Evolutionary conservation across 2,797 vertebrate species (phyloP).

Genomic region (Helicolenus hilgendorfi): DNA sequence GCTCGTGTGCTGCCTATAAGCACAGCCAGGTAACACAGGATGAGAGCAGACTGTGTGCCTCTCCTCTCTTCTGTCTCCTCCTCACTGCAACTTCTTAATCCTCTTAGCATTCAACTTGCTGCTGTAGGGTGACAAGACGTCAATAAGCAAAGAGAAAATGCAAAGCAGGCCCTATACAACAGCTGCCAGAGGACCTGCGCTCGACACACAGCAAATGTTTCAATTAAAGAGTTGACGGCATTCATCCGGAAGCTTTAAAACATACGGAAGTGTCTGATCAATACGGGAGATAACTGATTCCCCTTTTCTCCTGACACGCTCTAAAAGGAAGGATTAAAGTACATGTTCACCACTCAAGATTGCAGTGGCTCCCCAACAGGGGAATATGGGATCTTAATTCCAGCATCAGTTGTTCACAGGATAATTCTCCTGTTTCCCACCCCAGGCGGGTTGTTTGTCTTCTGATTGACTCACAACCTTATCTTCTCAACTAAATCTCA

Average conservation of each 20-base stretch:
- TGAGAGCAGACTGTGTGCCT: constrained; percentile 29
- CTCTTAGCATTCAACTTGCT: constrained; percentile 51
- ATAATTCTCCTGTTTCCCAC: background rate
- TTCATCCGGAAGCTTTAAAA: constrained; percentile 28
- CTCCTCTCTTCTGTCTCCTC: constrained; percentile 20
- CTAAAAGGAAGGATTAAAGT: background rate
- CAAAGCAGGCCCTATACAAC: constrained; percentile 15
- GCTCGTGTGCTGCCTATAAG: constrained; percentile 14
- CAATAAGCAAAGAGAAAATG: constrained; percentile 46
- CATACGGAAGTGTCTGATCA: constrained; percentile 37
- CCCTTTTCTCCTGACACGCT: background rate
- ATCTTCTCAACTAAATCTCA: background rate
- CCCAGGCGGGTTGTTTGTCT: background rate
- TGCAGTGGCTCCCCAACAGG: background rate
- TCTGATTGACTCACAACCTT: background rate
- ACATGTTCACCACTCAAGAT: background rate
- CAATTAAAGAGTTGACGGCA: constrained; percentile 43
- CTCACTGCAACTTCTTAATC: constrained; percentile 55
- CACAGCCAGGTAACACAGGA: constrained; percentile 49
- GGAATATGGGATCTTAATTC: background rate
- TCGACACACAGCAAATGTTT: constrained; percentile 36
- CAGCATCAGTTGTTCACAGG: background rate
- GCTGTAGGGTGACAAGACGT: constrained; percentile 15
- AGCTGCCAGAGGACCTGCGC: constrained; percentile 19
- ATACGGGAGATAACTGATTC: constrained; percentile 37